A percentile compares a stretch with the other conserved stretches of the same genome.
Conservation (phyloP, 2,797 vertebrate genomes). For the Austrolebias charrua region DNA sequence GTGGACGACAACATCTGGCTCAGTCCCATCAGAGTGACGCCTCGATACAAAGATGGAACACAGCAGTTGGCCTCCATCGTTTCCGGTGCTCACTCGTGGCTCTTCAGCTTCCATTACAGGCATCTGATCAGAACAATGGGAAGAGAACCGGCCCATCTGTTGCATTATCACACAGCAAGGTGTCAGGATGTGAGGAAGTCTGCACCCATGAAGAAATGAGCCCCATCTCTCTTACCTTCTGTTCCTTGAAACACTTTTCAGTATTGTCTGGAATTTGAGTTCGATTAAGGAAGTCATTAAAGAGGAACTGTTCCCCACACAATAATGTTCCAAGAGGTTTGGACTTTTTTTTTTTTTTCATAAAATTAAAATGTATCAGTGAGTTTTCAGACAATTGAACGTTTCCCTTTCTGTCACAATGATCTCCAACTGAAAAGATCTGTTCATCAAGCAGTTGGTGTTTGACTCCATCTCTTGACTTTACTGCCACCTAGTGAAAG, state of each 20-base stretch:
- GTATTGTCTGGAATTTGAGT: no score
- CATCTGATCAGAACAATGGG: conserved; percentile 61
- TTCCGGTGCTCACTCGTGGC: conserved; percentile 50
- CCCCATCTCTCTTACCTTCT: conserved; percentile 3
- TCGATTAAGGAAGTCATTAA: no score
- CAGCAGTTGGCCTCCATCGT: conserved; percentile 57
- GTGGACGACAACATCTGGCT: conserved; percentile 23
- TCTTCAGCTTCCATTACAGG: conserved; percentile 62
- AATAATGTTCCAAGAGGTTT: no score
- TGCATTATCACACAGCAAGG: conserved; percentile 61
- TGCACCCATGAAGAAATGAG: conserved; percentile 50
- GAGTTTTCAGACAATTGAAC: neutral
- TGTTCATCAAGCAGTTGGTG: conserved; percentile 18
- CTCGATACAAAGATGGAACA: conserved; percentile 41
- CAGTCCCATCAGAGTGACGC: conserved; percentile 11
- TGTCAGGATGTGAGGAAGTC: conserved; percentile 58
- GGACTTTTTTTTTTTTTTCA: no score
- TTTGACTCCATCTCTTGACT: conserved; percentile 50
- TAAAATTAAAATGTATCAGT: no score
- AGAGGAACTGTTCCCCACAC: no score
- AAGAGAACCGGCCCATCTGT: conserved; percentile 69
- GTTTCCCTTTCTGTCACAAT: conserved; percentile 2
- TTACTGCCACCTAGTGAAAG: conserved; percentile 75
- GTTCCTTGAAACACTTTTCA: no score
- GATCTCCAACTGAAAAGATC: conserved; percentile 10